Conservation (phyloP, 1,140 invertebrate genomes). For the Brachionus plicatilis region DNA sequence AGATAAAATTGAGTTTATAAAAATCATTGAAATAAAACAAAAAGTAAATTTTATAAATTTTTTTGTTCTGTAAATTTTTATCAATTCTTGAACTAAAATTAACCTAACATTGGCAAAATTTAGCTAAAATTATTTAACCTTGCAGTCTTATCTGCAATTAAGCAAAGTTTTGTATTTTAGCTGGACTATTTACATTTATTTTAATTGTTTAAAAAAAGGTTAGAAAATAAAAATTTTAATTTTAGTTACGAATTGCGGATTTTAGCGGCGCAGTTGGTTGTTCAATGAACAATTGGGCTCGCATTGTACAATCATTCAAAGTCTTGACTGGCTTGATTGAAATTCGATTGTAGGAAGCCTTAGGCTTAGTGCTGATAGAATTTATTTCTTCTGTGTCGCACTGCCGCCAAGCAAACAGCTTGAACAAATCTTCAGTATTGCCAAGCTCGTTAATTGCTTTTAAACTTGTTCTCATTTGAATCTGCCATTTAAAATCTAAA, state of each 20-base stretch:
- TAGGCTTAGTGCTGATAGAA: not conserved
- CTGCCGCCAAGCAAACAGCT: constrained; percentile 28
- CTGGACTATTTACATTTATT: not conserved
- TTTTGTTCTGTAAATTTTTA: no score
- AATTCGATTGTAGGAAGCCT: not conserved
- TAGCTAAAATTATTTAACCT: not conserved
- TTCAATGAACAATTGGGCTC: constrained; percentile 8
- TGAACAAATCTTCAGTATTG: constrained; percentile 20
- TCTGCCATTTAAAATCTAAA: constrained; percentile 38
- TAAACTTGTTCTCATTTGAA: constrained; percentile 3
- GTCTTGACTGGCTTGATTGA: constrained; percentile 28
- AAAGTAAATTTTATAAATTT: no score
- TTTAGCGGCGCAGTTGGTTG: not conserved
- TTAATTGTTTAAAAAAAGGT: not conserved
- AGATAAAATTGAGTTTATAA: no score
- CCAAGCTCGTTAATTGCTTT: not conserved
- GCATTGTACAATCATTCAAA: not conserved
- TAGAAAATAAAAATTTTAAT: not conserved
- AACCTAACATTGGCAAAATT: no score
- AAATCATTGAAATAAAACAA: no score
- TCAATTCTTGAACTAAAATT: no score
- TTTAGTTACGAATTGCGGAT: not conserved
- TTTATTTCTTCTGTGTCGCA: constrained; percentile 16
- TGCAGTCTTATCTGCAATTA: not conserved
- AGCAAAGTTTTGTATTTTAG: not conserved